These are phyloP conservation scores for Ramphastos sulfuratus DNA, from an alignment of 2,113 vertebrate species.

Conservation along the genomic window DNA sequence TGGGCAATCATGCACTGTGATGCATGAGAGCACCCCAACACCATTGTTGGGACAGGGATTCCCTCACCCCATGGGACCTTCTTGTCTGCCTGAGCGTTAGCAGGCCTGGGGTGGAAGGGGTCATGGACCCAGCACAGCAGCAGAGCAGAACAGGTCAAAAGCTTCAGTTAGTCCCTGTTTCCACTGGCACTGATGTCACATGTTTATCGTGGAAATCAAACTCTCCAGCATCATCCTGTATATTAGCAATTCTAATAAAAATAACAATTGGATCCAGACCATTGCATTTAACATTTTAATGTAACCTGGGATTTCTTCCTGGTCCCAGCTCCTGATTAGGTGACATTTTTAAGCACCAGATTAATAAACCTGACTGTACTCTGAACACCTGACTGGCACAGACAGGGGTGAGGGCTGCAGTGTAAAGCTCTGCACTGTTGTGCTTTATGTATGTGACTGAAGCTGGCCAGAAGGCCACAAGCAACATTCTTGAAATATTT, in stretches of 20 bases:
- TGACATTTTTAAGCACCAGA: not conserved
- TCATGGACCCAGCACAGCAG: not conserved
- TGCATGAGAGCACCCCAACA: not conserved
- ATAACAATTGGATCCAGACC: conserved; percentile 28
- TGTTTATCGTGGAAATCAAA: not conserved
- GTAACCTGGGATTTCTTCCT: conserved; percentile 17
- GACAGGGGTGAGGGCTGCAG: not conserved
- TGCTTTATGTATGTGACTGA: not conserved
- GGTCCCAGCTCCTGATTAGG: not conserved
- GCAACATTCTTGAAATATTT: not conserved
- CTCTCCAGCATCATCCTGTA: not conserved
- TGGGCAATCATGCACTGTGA: not conserved
- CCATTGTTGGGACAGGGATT: not conserved
- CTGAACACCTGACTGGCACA: not conserved
- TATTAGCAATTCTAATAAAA: conserved; percentile 37
- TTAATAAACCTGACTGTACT: not conserved
- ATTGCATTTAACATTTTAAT: conserved; percentile 25
- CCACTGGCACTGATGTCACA: not conserved
- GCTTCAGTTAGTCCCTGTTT: not conserved
- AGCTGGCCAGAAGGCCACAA: not conserved
- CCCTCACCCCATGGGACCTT: not conserved
- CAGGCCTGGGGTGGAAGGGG: not conserved
- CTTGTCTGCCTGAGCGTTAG: not conserved
- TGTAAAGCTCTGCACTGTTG: not conserved
- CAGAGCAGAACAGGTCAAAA: not conserved